Conservation (phyloP, 2,888 invertebrate genomes). For the Zeuzera pyrina region DNA sequence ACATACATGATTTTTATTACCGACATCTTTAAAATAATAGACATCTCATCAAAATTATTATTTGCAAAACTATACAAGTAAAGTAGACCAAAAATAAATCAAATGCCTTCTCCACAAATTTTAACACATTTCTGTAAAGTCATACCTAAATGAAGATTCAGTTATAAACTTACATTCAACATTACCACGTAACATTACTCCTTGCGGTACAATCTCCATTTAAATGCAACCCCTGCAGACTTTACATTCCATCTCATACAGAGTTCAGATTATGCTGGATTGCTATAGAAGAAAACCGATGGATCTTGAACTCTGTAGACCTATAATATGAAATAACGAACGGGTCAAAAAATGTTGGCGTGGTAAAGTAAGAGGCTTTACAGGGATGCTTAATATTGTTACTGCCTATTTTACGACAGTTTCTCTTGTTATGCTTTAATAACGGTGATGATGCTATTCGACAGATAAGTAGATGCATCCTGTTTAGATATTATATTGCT, state of each 20-base stretch:
- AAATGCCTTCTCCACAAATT: conserved; percentile 1
- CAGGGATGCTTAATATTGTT: conserved; percentile 32
- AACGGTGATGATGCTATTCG: conserved; percentile 17
- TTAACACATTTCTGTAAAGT: conserved; percentile 22
- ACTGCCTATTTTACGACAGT: conserved; percentile 32
- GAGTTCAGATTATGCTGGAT: conserved; percentile 30
- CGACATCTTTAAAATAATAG: no score
- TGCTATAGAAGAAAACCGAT: no score
- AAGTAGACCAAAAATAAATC: not conserved
- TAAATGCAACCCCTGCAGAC: conserved; percentile 25
- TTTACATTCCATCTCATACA: conserved; percentile 18
- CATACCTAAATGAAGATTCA: conserved; percentile 44
- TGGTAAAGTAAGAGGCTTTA: conserved; percentile 22
- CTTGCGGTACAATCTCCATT: conserved; percentile 41
- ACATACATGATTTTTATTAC: no score
- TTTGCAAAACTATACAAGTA: no score
- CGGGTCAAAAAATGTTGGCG: no score
- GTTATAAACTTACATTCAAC: conserved; percentile 49
- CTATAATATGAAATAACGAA: no score
- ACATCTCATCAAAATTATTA: no score
- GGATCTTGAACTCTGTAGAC: no score
- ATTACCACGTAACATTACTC: conserved; percentile 46
- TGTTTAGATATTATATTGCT: no score
- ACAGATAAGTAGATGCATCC: no score
- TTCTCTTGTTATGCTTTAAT: conserved; percentile 43